These are phyloP conservation scores for Tyria jacobaeae DNA, from an alignment of 2,888 invertebrate species.

Conservation along the genomic window DNA sequence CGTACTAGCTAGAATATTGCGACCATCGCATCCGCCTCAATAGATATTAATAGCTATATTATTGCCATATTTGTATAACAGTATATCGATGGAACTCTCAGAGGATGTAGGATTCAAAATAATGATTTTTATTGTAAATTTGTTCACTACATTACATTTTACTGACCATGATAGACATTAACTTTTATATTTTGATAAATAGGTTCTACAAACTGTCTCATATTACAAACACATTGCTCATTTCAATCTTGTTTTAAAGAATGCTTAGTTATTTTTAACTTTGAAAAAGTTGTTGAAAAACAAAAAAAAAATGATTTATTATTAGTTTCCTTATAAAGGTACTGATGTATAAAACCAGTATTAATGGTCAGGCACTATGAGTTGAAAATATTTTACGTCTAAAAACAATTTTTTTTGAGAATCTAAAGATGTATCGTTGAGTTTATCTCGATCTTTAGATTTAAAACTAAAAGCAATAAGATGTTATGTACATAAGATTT, in stretches of 20 bases:
- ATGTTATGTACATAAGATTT: slow-evolving; percentile 40
- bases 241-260: slow-evolving; percentile 21
- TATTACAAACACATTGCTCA: slow-evolving; percentile 6
- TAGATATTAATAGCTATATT: slow-evolving; percentile 34
- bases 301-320: slow-evolving; percentile 29
- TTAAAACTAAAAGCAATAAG: slow-evolving; percentile 15
- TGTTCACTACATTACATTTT: slow-evolving; percentile 1
- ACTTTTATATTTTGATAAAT: slow-evolving; percentile 13
- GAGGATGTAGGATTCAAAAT: not conserved
- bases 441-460: slow-evolving; percentile 21
- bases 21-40: slow-evolving; percentile 75
- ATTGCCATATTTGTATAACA: slow-evolving; percentile 18
- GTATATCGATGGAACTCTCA: slow-evolving; percentile 4
- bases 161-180: not conserved
- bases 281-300: slow-evolving; percentile 18
- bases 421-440: slow-evolving; percentile 19
- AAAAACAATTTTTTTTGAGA: slow-evolving; percentile 26
- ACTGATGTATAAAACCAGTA: slow-evolving; percentile 53
- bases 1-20: slow-evolving; percentile 74
- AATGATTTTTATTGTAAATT: not conserved
- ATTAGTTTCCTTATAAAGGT: slow-evolving; percentile 46
- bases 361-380: slow-evolving; percentile 35
- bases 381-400: slow-evolving; percentile 35
- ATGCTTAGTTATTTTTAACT: slow-evolving; percentile 27
- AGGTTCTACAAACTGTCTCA: slow-evolving; percentile 2